A percentile compares a stretch with the other conserved stretches of the same genome.
phyloP scores from a whole-genome alignment of 2,888 invertebrate species.

The Nebria salina region DNA sequence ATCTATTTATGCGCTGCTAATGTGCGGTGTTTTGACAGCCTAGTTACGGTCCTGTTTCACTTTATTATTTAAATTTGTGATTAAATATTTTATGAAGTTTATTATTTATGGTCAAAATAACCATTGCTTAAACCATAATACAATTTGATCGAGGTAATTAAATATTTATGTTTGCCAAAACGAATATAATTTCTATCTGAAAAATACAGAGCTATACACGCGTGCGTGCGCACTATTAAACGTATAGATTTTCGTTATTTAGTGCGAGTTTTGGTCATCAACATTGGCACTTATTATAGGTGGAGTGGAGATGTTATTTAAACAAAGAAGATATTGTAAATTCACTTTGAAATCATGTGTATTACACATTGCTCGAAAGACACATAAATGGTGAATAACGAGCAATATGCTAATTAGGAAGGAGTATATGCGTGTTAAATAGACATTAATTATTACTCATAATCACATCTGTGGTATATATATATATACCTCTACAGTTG shows the following conservation, averaged over 20 bases:
- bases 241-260: too few species aligned
- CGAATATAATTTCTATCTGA: too few species aligned
- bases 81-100: conserved; percentile 20
- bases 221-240: too few species aligned
- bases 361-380: background rate
- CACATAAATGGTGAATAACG: background rate
- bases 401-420: background rate
- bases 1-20: conserved; percentile 23
- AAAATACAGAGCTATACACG: too few species aligned
- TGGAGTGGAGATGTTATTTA: background rate
- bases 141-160: too few species aligned
- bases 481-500: background rate
- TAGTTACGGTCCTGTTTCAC: conserved; percentile 19
- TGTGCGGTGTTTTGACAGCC: conserved; percentile 8
- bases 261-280: too few species aligned
- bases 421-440: background rate
- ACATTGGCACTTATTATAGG: background rate
- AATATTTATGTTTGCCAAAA: too few species aligned
- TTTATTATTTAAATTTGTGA: conserved; percentile 29
- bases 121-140: background rate
- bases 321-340: background rate
- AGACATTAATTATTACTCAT: background rate
- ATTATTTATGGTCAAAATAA: conserved; percentile 20
- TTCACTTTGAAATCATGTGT: background rate
- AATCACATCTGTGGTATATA: background rate